phyloP scores from a whole-genome alignment of 2,797 vertebrate genomes.

The Sardinella longiceps region DNA sequence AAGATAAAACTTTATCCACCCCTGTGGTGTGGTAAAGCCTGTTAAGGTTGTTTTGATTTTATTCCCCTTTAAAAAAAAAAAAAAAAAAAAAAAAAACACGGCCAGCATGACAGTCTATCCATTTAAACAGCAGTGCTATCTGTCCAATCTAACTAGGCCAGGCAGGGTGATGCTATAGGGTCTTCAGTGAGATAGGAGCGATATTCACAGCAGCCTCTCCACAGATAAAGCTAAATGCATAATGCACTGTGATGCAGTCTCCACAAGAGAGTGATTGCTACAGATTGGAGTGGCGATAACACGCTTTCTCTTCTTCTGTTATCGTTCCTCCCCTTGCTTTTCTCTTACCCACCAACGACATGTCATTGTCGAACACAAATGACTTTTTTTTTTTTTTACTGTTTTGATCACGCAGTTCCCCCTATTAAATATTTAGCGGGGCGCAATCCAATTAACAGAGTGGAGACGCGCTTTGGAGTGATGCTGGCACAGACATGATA shows the following conservation, averaged over 20 bases:
- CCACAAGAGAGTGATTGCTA: background rate
- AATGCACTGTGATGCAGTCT: background rate
- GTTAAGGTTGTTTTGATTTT: background rate
- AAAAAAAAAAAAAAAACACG: too few species aligned
- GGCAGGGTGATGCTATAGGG: background rate
- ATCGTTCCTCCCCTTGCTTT: background rate
- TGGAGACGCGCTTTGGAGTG: background rate
- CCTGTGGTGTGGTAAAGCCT: background rate
- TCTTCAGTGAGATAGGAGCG: background rate
- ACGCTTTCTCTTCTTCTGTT: background rate
- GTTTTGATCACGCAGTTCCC: constrained; percentile 3
- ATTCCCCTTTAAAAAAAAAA: too few species aligned
- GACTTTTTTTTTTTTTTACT: constrained; percentile 12
- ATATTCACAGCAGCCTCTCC: background rate
- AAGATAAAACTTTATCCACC: too few species aligned
- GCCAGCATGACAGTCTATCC: background rate
- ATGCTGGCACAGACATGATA: background rate
- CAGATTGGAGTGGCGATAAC: background rate
- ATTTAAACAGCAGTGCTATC: background rate
- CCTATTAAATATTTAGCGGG: constrained; percentile 20
- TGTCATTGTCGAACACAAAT: background rate
- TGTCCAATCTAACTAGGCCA: constrained; percentile 2
- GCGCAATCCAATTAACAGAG: constrained; percentile 9
- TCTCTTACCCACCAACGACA: background rate
- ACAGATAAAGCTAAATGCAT: background rate